Percentiles rank a stretch among this genome's conserved stretches.
phyloP scores from a whole-genome alignment of 2,797 vertebrate genomes.

The Malacoraja senta region DNA sequence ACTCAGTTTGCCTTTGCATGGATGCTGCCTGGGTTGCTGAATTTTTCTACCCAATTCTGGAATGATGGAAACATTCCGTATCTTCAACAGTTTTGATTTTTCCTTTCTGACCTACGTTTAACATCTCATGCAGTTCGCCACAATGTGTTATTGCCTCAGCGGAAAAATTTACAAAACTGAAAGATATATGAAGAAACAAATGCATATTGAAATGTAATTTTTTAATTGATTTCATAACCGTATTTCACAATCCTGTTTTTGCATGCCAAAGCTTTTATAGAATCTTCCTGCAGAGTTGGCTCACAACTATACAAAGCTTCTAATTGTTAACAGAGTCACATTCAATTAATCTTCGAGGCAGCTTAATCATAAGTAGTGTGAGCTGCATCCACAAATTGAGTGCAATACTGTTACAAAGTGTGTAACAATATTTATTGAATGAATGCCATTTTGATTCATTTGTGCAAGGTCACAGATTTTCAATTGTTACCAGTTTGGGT shows the following conservation, averaged over 20 bases:
- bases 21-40: too few relatives aligned
- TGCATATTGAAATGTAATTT: not conserved
- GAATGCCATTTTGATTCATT: not conserved
- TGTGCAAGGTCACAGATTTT: not conserved
- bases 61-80: too few relatives aligned
- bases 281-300: not conserved
- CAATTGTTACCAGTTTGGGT: not conserved
- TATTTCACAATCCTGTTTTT: not conserved
- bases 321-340: not conserved
- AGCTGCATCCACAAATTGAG: not conserved
- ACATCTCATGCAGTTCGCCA: not conserved
- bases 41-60: too few relatives aligned
- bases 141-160: not conserved
- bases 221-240: not conserved
- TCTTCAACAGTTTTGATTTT: too few relatives aligned
- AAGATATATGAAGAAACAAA: not conserved
- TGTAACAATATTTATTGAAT: not conserved
- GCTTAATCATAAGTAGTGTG: not conserved
- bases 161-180: not conserved
- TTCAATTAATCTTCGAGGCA: not conserved
- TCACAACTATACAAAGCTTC: not conserved
- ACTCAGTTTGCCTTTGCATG: too few relatives aligned
- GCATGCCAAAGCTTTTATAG: not conserved
- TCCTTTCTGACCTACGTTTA: not conserved
- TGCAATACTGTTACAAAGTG: slow-evolving; percentile 3